Evolutionary conservation across 2,113 vertebrate genomes (phyloP).

Genomic region (Gymnorhina tibicen): DNA sequence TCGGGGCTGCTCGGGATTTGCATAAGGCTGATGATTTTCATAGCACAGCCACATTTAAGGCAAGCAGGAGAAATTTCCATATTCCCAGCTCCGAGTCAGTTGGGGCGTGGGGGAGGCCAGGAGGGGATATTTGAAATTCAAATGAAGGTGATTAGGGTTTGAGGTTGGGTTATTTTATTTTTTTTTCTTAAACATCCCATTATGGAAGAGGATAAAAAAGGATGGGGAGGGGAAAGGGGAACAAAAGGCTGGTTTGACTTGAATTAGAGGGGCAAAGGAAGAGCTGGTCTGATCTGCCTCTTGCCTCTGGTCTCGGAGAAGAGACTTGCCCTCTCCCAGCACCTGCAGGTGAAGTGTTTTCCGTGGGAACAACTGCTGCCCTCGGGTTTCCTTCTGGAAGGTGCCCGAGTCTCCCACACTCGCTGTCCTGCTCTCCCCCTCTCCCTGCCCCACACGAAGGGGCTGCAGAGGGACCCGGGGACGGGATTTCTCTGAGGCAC

Average conservation of each 20-base stretch:
- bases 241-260: conserved; percentile 63
- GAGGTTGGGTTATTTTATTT: conserved; percentile 54
- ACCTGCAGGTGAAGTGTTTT: conserved; percentile 59
- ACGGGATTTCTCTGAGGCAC: not conserved
- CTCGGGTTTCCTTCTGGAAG: conserved; percentile 38
- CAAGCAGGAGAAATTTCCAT: conserved; percentile 86
- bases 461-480: not conserved
- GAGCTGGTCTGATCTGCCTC: conserved; percentile 57
- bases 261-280: conserved; percentile 59
- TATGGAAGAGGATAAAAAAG: conserved; percentile 72
- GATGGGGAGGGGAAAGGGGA: conserved; percentile 47
- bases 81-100: conserved; percentile 76
- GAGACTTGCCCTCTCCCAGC: conserved; percentile 56
- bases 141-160: conserved; percentile 82
- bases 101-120: conserved; percentile 67
- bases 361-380: conserved; percentile 60
- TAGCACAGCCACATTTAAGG: conserved; percentile 84
- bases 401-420: conserved; percentile 39
- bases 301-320: conserved; percentile 60
- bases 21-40: conserved; percentile 91
- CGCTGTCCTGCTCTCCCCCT: not conserved
- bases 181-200: conserved; percentile 59
- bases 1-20: conserved; percentile 76
- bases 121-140: conserved; percentile 90
- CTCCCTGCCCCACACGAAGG: not conserved